A percentile compares a stretch with the other conserved stretches of the same genome.
Conservation (phyloP, 2,113 vertebrate genomes). For the Ornithorhynchus anatinus region DNA sequence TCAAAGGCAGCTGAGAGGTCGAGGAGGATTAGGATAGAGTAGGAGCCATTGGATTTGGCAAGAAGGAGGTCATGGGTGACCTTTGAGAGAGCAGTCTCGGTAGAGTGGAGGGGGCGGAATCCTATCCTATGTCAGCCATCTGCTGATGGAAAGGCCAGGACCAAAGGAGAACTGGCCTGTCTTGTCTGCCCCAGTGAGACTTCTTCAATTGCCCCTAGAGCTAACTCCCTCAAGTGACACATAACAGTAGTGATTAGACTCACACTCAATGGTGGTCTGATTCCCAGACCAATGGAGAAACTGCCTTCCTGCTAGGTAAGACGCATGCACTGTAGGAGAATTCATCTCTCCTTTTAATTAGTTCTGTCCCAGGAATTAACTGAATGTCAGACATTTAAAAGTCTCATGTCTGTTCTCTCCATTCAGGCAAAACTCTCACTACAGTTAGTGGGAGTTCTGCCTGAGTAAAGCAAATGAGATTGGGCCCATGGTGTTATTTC, state of each 20-base stretch:
- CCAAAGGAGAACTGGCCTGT: not conserved
- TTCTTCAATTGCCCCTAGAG: not conserved
- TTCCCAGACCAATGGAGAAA: constrained; percentile 11
- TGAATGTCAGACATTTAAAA: constrained; percentile 28
- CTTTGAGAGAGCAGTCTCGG: too few species aligned
- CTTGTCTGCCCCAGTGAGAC: too few species aligned
- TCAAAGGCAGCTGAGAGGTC: too few species aligned
- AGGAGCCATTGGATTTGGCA: too few species aligned
- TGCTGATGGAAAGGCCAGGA: not conserved
- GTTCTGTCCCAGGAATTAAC: constrained; percentile 34
- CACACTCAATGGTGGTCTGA: not conserved
- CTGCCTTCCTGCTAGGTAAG: not conserved
- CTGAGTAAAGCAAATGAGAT: constrained; percentile 43
- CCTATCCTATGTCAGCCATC: too few species aligned
- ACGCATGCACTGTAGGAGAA: constrained; percentile 3
- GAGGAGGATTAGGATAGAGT: too few species aligned
- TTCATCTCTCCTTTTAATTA: constrained; percentile 46
- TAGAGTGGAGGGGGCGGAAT: too few species aligned
- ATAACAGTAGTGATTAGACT: not conserved
- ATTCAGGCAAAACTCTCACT: constrained; percentile 45
- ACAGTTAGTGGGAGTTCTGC: constrained; percentile 38
- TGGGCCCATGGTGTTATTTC: constrained; percentile 17
- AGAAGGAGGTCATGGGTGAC: too few species aligned
- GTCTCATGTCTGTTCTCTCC: constrained; percentile 35
- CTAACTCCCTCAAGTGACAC: not conserved